Conservation (phyloP, 2,888 invertebrate genomes). For the Drosophila tripunctata region DNA sequence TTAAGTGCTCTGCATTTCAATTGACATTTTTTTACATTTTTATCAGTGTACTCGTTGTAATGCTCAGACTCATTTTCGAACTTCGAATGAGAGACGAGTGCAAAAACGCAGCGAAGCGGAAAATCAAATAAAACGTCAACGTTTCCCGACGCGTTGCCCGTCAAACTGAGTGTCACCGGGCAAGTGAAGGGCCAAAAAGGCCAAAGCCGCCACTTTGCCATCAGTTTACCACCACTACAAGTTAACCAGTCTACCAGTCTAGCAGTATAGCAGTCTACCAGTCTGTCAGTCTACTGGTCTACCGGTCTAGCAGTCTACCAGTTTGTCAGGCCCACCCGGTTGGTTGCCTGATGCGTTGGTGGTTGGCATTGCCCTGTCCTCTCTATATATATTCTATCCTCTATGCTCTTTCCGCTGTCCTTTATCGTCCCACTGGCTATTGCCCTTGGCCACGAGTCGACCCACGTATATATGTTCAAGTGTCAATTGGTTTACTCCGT, state of each 20-base stretch:
- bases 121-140: constrained; percentile 81
- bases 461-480: constrained; percentile 58
- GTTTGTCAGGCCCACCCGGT: constrained; percentile 47
- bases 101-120: constrained; percentile 72
- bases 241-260: constrained; percentile 5
- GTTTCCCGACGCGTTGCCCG: constrained; percentile 40
- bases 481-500: constrained; percentile 73
- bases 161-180: constrained; percentile 43
- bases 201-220: constrained; percentile 35
- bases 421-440: neutral
- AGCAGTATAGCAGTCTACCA: constrained; percentile 5
- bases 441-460: constrained; percentile 18
- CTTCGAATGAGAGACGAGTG: constrained; percentile 46
- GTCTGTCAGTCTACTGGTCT: constrained; percentile 5
- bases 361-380: too few relatives aligned
- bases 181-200: constrained; percentile 39
- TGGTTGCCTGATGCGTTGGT: constrained; percentile 44
- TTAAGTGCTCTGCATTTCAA: too few relatives aligned
- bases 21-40: neutral
- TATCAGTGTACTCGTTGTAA: neutral
- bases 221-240: constrained; percentile 8
- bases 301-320: constrained; percentile 7
- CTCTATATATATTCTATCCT: too few relatives aligned
- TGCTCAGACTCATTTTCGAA: neutral
- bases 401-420: constrained; percentile 6